Conservation (phyloP, 1,140 invertebrate genomes). For the Lepidotrigona ventralis region DNA sequence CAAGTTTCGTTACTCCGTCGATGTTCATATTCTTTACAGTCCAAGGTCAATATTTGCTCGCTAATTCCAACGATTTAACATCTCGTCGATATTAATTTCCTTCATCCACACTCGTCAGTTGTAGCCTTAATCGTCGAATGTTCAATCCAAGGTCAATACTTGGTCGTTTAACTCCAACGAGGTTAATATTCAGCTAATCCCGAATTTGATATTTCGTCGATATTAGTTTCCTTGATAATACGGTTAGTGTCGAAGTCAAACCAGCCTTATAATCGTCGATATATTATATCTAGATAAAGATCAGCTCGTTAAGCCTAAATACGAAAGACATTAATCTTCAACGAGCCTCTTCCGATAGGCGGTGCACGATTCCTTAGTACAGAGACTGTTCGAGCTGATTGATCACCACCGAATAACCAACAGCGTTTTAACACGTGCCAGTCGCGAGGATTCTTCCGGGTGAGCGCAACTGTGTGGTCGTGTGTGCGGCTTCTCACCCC, state of each 20-base stretch:
- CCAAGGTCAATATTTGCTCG: too few relatives aligned
- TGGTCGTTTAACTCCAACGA: too few relatives aligned
- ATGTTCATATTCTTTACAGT: background rate
- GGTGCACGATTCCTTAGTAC: background rate
- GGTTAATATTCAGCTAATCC: too few relatives aligned
- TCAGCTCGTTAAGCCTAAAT: background rate
- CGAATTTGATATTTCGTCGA: too few relatives aligned
- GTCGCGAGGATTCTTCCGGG: background rate
- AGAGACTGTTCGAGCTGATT: slow-evolving; percentile 8
- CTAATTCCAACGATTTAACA: background rate
- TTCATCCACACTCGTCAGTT: background rate
- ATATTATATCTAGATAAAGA: background rate
- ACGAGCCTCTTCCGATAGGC: background rate
- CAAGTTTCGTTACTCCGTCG: background rate
- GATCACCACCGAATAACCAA: slow-evolving; percentile 1
- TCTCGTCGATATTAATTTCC: background rate
- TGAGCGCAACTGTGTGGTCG: background rate
- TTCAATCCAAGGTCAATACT: too few relatives aligned
- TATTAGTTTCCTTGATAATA: too few relatives aligned
- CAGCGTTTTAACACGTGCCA: slow-evolving; percentile 6
- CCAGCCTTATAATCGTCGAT: background rate
- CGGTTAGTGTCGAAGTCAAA: too few relatives aligned
- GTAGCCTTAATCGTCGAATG: background rate
- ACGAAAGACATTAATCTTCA: background rate
- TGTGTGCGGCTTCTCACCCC: background rate